Evolutionary conservation across 2,113 vertebrate genomes (phyloP).

Genomic region (Turdus rufiventris): DNA sequence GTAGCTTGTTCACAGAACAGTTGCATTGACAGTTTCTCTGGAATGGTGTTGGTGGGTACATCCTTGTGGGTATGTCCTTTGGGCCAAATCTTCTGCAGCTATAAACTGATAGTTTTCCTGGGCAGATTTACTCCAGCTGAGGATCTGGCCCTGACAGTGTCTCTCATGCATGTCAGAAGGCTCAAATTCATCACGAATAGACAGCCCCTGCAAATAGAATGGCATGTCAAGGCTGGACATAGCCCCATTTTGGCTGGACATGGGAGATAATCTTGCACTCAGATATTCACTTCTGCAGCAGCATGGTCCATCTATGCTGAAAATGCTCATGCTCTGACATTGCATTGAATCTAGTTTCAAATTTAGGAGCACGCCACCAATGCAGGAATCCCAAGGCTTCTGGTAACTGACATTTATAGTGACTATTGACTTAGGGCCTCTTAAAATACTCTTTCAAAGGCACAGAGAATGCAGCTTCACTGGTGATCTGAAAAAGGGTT

Average conservation of each 20-base stretch:
- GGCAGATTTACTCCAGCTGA: not conserved
- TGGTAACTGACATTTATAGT: slow-evolving; percentile 68
- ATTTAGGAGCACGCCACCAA: slow-evolving; percentile 78
- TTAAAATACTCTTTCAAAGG: slow-evolving; percentile 72
- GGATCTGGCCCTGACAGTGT: not conserved
- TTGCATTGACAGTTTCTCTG: not conserved
- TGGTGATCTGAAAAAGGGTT: slow-evolving; percentile 61
- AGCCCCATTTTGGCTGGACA: not conserved
- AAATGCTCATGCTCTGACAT: slow-evolving; percentile 69
- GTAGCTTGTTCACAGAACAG: not conserved
- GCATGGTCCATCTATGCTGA: slow-evolving; percentile 41
- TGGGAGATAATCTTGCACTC: slow-evolving; percentile 66
- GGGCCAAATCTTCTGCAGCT: not conserved
- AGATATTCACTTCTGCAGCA: slow-evolving; percentile 39
- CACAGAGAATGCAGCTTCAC: slow-evolving; percentile 60
- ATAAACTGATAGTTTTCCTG: not conserved
- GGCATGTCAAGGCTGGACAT: slow-evolving; percentile 42
- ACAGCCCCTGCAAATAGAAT: slow-evolving; percentile 51
- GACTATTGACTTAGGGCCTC: slow-evolving; percentile 52
- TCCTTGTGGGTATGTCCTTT: not conserved
- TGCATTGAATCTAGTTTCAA: slow-evolving; percentile 81
- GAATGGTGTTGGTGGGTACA: not conserved
- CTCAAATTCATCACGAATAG: slow-evolving; percentile 33
- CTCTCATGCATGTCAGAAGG: slow-evolving; percentile 11
- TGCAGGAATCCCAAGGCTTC: slow-evolving; percentile 82